Percentiles rank a stretch among this genome's conserved stretches.
These are phyloP conservation scores for Diorhabda sublineata DNA, from an alignment of 1,140 invertebrate species.

Conservation along the genomic window DNA sequence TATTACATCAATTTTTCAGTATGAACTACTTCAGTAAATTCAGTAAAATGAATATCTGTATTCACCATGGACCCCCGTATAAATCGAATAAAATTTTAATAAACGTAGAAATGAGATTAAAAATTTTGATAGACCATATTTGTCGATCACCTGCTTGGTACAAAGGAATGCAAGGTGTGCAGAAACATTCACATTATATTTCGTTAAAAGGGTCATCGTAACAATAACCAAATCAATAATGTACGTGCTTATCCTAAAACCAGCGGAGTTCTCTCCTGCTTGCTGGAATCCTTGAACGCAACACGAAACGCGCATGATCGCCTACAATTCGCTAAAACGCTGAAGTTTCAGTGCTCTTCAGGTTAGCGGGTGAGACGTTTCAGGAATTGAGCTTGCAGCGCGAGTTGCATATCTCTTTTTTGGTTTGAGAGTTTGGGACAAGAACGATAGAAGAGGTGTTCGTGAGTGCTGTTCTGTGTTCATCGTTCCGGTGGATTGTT, in stretches of 20 bases:
- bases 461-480: background rate
- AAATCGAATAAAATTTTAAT: background rate
- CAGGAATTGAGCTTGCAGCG: slow-evolving; percentile 11
- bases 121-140: background rate
- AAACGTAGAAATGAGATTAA: background rate
- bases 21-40: too few relatives aligned
- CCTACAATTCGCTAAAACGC: slow-evolving; percentile 12
- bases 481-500: background rate
- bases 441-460: background rate
- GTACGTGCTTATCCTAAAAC: slow-evolving; percentile 25
- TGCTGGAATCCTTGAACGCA: slow-evolving; percentile 13
- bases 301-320: slow-evolving; percentile 20
- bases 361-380: slow-evolving; percentile 18
- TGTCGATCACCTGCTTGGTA: background rate
- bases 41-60: too few relatives aligned
- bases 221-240: slow-evolving; percentile 31
- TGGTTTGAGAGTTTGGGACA: slow-evolving; percentile 1
- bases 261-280: slow-evolving; percentile 5
- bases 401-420: slow-evolving; percentile 22
- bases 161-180: slow-evolving; percentile 11
- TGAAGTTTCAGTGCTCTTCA: slow-evolving; percentile 26
- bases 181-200: background rate
- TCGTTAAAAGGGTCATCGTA: slow-evolving; percentile 17
- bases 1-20: too few relatives aligned
- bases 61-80: too few relatives aligned